These are phyloP conservation scores for Caenorhabditis afra DNA, from an alignment of 2,888 invertebrate species.

Conservation along the genomic window DNA sequence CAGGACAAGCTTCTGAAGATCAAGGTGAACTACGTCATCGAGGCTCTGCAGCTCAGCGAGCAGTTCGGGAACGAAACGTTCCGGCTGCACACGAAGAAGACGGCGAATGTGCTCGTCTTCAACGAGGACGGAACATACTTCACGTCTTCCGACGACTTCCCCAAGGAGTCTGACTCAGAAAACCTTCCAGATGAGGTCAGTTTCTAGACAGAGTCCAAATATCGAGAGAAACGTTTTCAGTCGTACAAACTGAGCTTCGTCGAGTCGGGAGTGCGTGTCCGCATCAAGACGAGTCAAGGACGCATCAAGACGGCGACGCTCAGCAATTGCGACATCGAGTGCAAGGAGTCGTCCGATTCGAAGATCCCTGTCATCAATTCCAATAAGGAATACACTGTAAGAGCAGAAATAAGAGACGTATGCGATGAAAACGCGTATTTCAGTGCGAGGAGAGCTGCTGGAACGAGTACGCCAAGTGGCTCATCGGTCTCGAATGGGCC, in stretches of 20 bases:
- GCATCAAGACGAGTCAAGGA: slow-evolving; percentile 57
- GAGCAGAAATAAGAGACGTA: not conserved
- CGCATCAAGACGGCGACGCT: slow-evolving; percentile 33
- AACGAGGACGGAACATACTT: slow-evolving; percentile 56
- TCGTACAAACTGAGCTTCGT: slow-evolving; percentile 61
- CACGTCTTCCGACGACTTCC: slow-evolving; percentile 25
- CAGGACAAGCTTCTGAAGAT: slow-evolving; percentile 78
- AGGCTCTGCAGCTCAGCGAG: slow-evolving; percentile 76
- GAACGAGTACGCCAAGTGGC: slow-evolving; percentile 60
- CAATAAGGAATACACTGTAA: slow-evolving; percentile 22
- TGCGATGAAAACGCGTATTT: slow-evolving; percentile 14
- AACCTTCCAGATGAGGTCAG: slow-evolving; percentile 39
- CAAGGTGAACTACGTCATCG: slow-evolving; percentile 78
- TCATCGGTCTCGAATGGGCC: slow-evolving; percentile 70
- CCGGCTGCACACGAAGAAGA: slow-evolving; percentile 49
- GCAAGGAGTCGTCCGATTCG: slow-evolving; percentile 49
- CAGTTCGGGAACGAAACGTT: slow-evolving; percentile 61
- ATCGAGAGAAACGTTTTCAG: slow-evolving; percentile 15
- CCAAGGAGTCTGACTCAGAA: not conserved
- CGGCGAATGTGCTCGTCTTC: slow-evolving; percentile 72
- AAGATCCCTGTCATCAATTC: slow-evolving; percentile 46
- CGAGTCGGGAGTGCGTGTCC: slow-evolving; percentile 62
- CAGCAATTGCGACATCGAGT: slow-evolving; percentile 51
- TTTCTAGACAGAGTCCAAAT: not conserved
- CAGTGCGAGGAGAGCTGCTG: slow-evolving; percentile 24